Base-by-base conservation (phyloP, 1,140 invertebrate genomes). In the Drosophila paulistorum region DNA sequence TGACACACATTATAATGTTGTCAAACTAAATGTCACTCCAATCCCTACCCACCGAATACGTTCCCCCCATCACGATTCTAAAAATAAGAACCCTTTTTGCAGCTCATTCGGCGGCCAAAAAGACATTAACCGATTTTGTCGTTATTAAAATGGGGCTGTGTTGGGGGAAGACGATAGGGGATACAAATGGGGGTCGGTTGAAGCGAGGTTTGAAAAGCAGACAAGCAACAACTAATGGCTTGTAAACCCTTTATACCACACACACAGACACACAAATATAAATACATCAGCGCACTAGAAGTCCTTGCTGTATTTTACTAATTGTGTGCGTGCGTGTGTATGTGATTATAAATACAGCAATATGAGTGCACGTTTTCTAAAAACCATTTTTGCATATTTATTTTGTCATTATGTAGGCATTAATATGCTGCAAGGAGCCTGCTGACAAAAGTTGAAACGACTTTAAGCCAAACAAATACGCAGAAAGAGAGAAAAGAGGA, bases 331-430 rank as follows among this genome's bases (percentile, higher is more conserved):
- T 17, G n/a, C n/a, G 33, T 48, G 20, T 42, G 60, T 61, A 37
- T 72, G 62, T 84, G 84, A 87, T 87, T 77, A 87, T 75, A 81
- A 81, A 76, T 73, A 90, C 78, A 79, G 79, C 77, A 84, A 85
- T 79, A 82, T 81, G 79, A 81, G 85, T 37, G 30, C 76, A 80
- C 82, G 81, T 90, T 89, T 81, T 78, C 77, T 58, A 62, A 70
- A 79, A 91, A 91, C 90, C 90, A 90, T 90, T 91, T 91, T 89
- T 77, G 90, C 90, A 91, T 91, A 91, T 91, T 91, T 91, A 91
- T 91, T 91, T 91, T 91, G 86, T 91, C 90, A 91, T 91, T 91
- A 91, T 91, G 90, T 89, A 80, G 82, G 82, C 90, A 87, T 87
- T 91, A 91, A 90, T 91, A 80, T 85, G 79, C 82, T 81, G 65